Conservation (phyloP, 2,797 vertebrate species). For the Smutsia temminckii region DNA sequence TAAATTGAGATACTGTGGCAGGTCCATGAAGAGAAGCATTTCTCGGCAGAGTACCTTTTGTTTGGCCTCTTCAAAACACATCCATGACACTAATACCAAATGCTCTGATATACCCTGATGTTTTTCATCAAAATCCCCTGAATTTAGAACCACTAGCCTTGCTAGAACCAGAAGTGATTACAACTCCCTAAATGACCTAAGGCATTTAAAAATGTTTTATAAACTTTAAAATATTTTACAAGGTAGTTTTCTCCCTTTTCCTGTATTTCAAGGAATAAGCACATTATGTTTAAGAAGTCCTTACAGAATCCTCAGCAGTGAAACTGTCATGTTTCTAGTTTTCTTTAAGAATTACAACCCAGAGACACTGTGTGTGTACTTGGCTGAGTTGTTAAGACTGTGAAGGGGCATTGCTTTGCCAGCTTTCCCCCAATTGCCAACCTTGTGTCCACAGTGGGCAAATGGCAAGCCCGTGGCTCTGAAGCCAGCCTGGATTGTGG, state of each 20-base stretch:
- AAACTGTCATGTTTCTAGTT: neutral
- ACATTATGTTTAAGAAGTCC: neutral
- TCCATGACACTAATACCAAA: neutral
- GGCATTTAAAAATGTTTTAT: neutral
- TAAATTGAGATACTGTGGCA: neutral
- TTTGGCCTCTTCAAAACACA: neutral
- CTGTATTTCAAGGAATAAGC: neutral
- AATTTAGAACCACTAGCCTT: neutral
- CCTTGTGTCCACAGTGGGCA: too few species aligned
- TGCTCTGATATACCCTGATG: neutral
- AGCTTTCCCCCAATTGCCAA: neutral
- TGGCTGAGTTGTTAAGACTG: neutral
- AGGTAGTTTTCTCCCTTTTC: neutral
- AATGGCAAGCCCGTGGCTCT: fast-evolving
- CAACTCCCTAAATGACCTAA: neutral
- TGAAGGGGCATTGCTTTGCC: neutral
- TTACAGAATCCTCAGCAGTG: neutral
- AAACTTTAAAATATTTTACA: neutral
- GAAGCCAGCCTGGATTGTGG: neutral
- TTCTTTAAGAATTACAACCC: neutral
- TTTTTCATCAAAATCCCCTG: neutral
- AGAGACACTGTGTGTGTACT: neutral
- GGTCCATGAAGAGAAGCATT: neutral
- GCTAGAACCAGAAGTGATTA: neutral
- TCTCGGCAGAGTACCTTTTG: neutral